Percentiles rank a stretch among this genome's conserved stretches.
phyloP scores from a whole-genome alignment of 2,113 vertebrate species.

The Xiphophorus hellerii region DNA sequence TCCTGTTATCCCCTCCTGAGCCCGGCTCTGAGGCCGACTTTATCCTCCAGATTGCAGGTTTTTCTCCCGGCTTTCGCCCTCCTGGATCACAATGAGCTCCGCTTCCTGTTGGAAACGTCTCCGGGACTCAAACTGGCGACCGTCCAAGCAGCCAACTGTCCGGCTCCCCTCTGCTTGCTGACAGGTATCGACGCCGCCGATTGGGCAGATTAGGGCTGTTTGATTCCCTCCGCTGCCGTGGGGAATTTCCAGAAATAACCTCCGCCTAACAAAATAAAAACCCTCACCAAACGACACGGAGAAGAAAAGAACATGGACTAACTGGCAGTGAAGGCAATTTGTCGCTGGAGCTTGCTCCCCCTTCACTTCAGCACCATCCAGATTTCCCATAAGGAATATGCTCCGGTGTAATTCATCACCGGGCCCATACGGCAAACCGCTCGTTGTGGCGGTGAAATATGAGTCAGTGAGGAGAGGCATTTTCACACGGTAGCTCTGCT shows the following conservation, averaged over 20 bases:
- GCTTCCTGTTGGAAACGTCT: conserved; percentile 55
- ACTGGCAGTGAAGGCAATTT: conserved; percentile 80
- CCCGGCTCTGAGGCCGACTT: conserved; percentile 52
- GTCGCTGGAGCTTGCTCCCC: conserved; percentile 67
- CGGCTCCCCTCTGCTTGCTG: conserved; percentile 56
- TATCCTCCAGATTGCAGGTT: conserved; percentile 61
- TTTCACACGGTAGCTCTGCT: conserved; percentile 69
- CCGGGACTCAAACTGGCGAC: conserved; percentile 62
- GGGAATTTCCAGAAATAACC: conserved; percentile 73
- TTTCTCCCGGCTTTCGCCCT: conserved; percentile 53
- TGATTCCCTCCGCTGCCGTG: conserved; percentile 42
- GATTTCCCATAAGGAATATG: conserved; percentile 80
- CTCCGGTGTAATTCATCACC: conserved; percentile 79
- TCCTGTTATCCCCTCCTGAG: conserved; percentile 50
- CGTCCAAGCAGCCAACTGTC: conserved; percentile 49
- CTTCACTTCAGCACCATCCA: conserved; percentile 70
- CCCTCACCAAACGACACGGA: conserved; percentile 52
- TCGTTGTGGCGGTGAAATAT: conserved; percentile 77
- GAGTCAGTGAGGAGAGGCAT: conserved; percentile 70
- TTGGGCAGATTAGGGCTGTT: conserved; percentile 52
- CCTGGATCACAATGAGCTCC: conserved; percentile 47
- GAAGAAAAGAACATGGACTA: conserved; percentile 70
- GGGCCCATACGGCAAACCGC: conserved; percentile 70
- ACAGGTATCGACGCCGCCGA: conserved; percentile 67
- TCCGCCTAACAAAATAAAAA: conserved; percentile 66